Evolutionary conservation across 2,888 invertebrate species (phyloP).

Genomic region (Ernsta delagoae): DNA sequence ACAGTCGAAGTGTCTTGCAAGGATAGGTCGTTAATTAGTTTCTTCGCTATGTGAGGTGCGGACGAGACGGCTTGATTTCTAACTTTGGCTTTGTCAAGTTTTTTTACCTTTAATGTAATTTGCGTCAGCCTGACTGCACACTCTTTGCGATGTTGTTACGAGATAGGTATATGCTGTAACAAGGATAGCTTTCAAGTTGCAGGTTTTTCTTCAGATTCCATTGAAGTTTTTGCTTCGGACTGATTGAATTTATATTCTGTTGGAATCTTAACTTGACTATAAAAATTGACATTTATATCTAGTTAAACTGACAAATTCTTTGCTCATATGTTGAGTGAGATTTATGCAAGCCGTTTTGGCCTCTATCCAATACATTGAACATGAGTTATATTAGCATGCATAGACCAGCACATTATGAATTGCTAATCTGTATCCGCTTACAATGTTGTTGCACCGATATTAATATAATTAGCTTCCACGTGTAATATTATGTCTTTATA

Average conservation of each 20-base stretch:
- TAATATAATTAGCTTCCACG: conserved; percentile 31
- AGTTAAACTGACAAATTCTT: conserved; percentile 29
- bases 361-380: conserved; percentile 33
- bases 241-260: background rate
- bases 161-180: conserved; percentile 18
- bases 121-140: conserved; percentile 23
- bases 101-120: conserved; percentile 22
- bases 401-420: conserved; percentile 42
- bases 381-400: conserved; percentile 46
- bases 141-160: conserved; percentile 18
- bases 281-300: conserved; percentile 12
- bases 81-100: conserved; percentile 25
- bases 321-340: conserved; percentile 19
- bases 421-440: conserved; percentile 46
- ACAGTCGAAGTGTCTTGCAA: background rate
- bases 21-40: conserved; percentile 16
- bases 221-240: conserved; percentile 3
- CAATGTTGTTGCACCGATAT: conserved; percentile 33
- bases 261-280: conserved; percentile 6
- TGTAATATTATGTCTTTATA: conserved; percentile 21
- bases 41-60: conserved; percentile 10
- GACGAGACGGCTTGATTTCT: conserved; percentile 9
- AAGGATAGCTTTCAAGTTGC: background rate
- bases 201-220: conserved; percentile 8
- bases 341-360: conserved; percentile 36